A percentile compares a stretch with the other conserved stretches of the same genome.
Conservation (phyloP, 2,888 invertebrate species). For the Malacosoma neustria region DNA sequence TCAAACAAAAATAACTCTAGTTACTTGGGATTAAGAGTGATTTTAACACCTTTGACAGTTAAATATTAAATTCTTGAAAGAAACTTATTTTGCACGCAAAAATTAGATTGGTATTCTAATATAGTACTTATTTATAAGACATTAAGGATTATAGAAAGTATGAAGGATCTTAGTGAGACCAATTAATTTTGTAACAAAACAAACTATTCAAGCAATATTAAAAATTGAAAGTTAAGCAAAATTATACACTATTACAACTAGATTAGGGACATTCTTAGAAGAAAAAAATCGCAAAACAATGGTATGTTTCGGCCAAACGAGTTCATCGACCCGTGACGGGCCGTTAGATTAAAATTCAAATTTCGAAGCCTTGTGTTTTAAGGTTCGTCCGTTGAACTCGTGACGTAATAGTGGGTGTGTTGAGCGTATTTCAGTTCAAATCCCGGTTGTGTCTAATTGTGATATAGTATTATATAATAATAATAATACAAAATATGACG, state of each 20-base stretch:
- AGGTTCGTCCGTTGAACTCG: conserved; percentile 23
- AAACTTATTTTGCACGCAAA: no score
- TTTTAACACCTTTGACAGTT: no score
- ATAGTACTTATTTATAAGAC: no score
- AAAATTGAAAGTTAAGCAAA: conserved; percentile 21
- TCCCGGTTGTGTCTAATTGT: background rate
- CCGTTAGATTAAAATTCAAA: conserved; percentile 65
- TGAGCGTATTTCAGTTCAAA: conserved; percentile 1
- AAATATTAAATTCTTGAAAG: no score
- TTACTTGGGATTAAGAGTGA: no score
- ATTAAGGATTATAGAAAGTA: background rate
- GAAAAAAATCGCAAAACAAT: conserved; percentile 20
- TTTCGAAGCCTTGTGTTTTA: conserved; percentile 43
- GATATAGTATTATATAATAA: background rate
- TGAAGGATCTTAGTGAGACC: background rate
- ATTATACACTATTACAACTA: conserved; percentile 14
- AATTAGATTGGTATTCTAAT: no score
- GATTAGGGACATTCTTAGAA: conserved; percentile 23
- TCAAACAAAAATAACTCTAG: no score
- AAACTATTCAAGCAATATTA: conserved; percentile 6
- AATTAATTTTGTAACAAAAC: background rate
- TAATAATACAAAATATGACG: no score
- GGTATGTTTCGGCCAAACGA: conserved; percentile 43
- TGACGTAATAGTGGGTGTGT: conserved; percentile 35
- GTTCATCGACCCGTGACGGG: conserved; percentile 54